phyloP scores from a whole-genome alignment of 30 jellyfish, hydroid and myxozoan genomes.

The Thelohanellus kitauei region DNA sequence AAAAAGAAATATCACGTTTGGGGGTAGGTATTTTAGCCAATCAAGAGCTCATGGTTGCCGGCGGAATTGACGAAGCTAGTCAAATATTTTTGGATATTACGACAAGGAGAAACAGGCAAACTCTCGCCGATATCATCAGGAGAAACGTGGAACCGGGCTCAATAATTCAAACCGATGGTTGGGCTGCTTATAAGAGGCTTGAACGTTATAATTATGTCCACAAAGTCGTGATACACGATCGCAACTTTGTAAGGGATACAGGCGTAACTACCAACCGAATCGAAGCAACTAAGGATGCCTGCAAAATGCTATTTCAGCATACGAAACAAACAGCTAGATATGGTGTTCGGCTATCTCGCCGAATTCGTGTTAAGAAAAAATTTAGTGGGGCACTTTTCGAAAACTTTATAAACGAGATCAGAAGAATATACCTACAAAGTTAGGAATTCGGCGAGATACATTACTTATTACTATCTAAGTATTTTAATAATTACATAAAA shows the following conservation, averaged over 20 bases:
- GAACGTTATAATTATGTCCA: neutral
- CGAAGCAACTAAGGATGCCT: neutral
- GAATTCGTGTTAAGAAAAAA: too few relatives aligned
- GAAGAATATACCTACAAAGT: too few relatives aligned
- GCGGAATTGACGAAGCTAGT: neutral
- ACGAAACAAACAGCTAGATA: too few relatives aligned
- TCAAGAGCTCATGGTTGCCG: neutral
- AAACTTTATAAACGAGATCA: too few relatives aligned
- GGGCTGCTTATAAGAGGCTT: neutral
- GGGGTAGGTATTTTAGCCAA: too few relatives aligned
- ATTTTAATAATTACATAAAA: too few relatives aligned
- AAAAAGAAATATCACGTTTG: neutral
- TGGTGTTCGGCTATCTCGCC: too few relatives aligned
- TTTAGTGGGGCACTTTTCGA: too few relatives aligned
- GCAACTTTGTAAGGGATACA: neutral
- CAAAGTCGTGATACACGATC: neutral
- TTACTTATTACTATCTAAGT: too few relatives aligned
- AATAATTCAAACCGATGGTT: neutral
- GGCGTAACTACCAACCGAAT: neutral
- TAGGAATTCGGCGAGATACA: too few relatives aligned
- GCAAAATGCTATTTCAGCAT: too few relatives aligned
- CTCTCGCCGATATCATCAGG: neutral
- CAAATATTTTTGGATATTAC: neutral
- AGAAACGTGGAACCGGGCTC: neutral
- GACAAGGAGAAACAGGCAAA: neutral